Evolutionary conservation across 2,888 invertebrate genomes (phyloP).

Genomic region (Ectemnius cavifrons): DNA sequence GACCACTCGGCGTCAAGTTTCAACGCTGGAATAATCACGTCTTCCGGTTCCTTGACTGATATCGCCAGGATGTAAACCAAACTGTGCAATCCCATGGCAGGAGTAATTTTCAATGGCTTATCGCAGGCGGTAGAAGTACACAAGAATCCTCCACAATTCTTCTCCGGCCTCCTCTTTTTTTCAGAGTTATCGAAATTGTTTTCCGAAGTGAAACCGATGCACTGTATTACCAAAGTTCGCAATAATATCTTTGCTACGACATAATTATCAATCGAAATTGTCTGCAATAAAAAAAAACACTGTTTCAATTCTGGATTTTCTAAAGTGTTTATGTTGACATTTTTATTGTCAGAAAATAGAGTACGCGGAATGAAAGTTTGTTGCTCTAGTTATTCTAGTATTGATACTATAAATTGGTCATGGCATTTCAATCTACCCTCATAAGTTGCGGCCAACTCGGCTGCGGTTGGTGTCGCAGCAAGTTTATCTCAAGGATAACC

Average conservation of each 20-base stretch:
- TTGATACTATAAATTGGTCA: neutral
- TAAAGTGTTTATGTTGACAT: too few relatives aligned
- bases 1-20: slow-evolving; percentile 84
- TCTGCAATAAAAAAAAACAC: slow-evolving; percentile 75
- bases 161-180: slow-evolving; percentile 59
- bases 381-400: too few relatives aligned
- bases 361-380: too few relatives aligned
- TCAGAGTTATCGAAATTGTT: slow-evolving; percentile 27
- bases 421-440: slow-evolving; percentile 80
- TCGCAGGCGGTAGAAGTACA: slow-evolving; percentile 85
- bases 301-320: too few relatives aligned
- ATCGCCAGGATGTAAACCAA: slow-evolving; percentile 83
- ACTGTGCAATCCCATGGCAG: slow-evolving; percentile 82
- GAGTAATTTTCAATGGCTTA: slow-evolving; percentile 71
- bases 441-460: slow-evolving; percentile 87
- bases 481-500: slow-evolving; percentile 85
- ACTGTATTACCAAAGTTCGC: slow-evolving; percentile 57
- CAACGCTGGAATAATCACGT: slow-evolving; percentile 83
- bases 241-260: slow-evolving; percentile 80
- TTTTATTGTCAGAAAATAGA: too few relatives aligned
- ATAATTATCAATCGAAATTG: slow-evolving; percentile 86
- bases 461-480: slow-evolving; percentile 87
- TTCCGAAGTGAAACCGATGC: slow-evolving; percentile 30
- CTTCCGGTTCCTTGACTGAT: slow-evolving; percentile 81
- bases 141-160: slow-evolving; percentile 83